A percentile compares a stretch with the other conserved stretches of the same genome.
Conservation (phyloP, 2,888 invertebrate species). For the Piscicola geometra region DNA sequence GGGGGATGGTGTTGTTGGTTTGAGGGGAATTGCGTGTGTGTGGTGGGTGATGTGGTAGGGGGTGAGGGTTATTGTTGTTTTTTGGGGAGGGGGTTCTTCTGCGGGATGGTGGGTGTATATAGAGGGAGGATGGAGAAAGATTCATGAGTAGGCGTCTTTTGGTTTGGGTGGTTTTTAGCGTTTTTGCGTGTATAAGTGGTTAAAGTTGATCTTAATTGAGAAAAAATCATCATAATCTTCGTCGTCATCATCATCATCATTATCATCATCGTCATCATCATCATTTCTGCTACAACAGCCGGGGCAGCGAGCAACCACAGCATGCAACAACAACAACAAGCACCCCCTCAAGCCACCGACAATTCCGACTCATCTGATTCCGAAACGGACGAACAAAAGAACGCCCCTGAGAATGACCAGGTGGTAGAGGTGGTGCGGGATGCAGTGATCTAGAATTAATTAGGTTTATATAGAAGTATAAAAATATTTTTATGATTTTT, state of each 20-base stretch:
- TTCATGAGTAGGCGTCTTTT: too few species aligned
- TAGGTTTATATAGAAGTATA: too few species aligned
- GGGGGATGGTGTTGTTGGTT: background rate
- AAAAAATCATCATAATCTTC: too few species aligned
- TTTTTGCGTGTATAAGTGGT: background rate
- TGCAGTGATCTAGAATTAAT: too few species aligned
- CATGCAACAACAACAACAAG: background rate
- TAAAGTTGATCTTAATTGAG: background rate
- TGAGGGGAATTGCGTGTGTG: background rate
- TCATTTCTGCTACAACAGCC: background rate
- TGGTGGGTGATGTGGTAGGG: background rate
- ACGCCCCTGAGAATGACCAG: slow-evolving; percentile 24
- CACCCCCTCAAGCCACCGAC: slow-evolving; percentile 12
- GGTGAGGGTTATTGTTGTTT: background rate
- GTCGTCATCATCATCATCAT: too few species aligned
- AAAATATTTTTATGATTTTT: too few species aligned
- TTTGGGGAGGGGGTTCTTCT: background rate
- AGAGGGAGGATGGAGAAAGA: too few species aligned
- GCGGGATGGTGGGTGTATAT: too few species aligned
- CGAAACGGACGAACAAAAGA: slow-evolving; percentile 21
- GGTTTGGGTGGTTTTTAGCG: background rate
- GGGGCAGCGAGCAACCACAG: background rate
- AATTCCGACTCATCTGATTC: slow-evolving; percentile 31
- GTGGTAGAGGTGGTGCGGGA: background rate
- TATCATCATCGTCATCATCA: too few species aligned